Conservation (phyloP, 2,888 invertebrate genomes). For the Thecophora atra region DNA sequence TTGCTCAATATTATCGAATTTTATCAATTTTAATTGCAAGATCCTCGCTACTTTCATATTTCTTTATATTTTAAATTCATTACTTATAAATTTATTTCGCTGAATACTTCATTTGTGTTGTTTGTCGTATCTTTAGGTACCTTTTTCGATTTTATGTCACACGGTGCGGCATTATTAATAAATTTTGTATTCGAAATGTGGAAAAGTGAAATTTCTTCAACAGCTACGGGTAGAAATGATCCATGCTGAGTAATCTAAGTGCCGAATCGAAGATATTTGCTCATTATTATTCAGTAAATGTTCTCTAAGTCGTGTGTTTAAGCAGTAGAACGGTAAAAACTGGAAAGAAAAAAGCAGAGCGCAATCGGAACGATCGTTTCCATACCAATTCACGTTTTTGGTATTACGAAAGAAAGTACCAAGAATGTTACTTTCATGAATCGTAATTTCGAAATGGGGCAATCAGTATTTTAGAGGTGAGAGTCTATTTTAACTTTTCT, state of each 20-base stretch:
- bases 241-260: neutral
- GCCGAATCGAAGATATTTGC: neutral
- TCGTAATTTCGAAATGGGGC: neutral
- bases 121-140: no score
- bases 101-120: no score
- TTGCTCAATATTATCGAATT: no score
- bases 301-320: neutral
- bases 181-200: no score
- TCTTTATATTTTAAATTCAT: no score
- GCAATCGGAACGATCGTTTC: neutral
- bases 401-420: conserved; percentile 2
- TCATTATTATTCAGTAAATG: conserved; percentile 10
- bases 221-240: no score
- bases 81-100: no score
- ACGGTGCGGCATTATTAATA: no score
- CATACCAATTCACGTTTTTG: conserved; percentile 6
- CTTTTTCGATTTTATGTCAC: no score
- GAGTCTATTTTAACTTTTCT: no score
- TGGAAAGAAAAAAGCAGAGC: neutral
- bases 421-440: neutral
- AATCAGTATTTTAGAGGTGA: neutral
- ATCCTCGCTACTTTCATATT: no score
- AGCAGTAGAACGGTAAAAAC: neutral
- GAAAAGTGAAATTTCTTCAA: conserved; percentile 12
- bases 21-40: no score